phyloP scores from a whole-genome alignment of 1,140 invertebrate genomes.

The Schlechtendalia chinensis region DNA sequence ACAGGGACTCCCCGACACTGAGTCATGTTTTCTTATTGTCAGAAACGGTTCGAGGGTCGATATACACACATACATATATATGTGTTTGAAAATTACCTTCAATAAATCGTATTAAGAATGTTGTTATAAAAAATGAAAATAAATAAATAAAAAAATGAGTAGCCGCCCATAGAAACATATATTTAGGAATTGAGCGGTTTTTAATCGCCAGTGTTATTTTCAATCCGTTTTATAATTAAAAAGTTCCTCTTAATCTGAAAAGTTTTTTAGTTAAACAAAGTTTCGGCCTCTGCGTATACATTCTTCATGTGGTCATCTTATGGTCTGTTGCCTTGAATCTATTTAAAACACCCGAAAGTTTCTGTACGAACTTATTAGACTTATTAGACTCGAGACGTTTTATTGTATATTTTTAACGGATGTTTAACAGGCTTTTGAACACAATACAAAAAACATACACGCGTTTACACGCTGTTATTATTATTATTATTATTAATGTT shows the following conservation, averaged over 20 bases:
- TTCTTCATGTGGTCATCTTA: constrained; percentile 31
- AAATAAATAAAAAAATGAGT: constrained; percentile 6
- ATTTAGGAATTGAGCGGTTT: constrained; percentile 3
- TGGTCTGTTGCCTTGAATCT: constrained; percentile 12
- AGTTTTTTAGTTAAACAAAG: constrained; percentile 7
- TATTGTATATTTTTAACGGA: background rate
- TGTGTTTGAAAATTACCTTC: constrained; percentile 22
- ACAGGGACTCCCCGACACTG: constrained; percentile 34
- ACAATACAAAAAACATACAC: background rate
- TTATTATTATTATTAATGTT: background rate
- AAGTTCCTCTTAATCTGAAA: constrained; percentile 23
- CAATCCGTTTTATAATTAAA: constrained; percentile 25
- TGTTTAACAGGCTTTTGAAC: background rate
- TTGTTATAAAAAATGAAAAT: background rate
- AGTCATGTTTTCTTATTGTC: constrained; percentile 49
- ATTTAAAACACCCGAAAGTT: constrained; percentile 29
- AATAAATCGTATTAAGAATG: constrained; percentile 22
- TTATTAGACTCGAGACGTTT: background rate
- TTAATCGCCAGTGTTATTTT: background rate
- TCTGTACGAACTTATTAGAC: background rate
- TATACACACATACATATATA: too few species aligned
- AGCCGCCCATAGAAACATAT: background rate
- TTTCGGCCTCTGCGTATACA: constrained; percentile 6
- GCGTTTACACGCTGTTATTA: background rate
- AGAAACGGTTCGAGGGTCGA: constrained; percentile 4